Percentiles rank a stretch among this genome's conserved stretches.
Conservation (phyloP, 1,140 invertebrate species). For the Ctenoplectra terminalis region DNA sequence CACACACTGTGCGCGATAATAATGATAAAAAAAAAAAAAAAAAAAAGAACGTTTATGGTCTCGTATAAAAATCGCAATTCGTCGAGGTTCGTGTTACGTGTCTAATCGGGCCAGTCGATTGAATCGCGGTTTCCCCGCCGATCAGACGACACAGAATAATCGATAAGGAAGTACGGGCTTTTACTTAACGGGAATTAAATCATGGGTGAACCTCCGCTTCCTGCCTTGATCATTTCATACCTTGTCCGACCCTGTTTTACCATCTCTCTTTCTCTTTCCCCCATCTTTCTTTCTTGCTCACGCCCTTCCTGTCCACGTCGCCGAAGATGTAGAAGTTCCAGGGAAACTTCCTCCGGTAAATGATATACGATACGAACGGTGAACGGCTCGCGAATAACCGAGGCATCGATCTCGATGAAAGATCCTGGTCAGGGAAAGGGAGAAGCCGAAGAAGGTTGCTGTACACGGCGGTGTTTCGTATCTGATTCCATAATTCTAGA, state of each 20-base stretch:
- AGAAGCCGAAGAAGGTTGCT: slow-evolving; percentile 5
- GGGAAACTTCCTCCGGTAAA: slow-evolving; percentile 18
- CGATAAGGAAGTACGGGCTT: slow-evolving; percentile 71
- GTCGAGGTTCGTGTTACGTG: slow-evolving; percentile 17
- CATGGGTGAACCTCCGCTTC: slow-evolving; percentile 73
- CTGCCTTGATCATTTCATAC: slow-evolving; percentile 62
- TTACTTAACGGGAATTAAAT: slow-evolving; percentile 75
- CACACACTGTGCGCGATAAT: not conserved
- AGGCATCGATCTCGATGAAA: not conserved
- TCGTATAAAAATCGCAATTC: slow-evolving; percentile 32
- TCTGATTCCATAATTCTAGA: not conserved
- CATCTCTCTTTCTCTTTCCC: slow-evolving; percentile 13
- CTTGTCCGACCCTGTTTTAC: slow-evolving; percentile 28
- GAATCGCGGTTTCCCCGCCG: slow-evolving; percentile 46
- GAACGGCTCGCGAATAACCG: not conserved
- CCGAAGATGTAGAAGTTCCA: slow-evolving; percentile 44
- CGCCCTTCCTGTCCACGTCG: not conserved
- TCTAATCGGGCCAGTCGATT: slow-evolving; percentile 55
- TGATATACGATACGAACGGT: slow-evolving; percentile 41
- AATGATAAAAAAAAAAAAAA: not conserved
- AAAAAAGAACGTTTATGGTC: not conserved
- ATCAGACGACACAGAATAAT: slow-evolving; percentile 60
- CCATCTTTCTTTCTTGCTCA: not conserved
- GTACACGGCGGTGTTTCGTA: not conserved
- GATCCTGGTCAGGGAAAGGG: not conserved